phyloP scores from a whole-genome alignment of 2,888 invertebrate species.

The Melanotus villosus region DNA sequence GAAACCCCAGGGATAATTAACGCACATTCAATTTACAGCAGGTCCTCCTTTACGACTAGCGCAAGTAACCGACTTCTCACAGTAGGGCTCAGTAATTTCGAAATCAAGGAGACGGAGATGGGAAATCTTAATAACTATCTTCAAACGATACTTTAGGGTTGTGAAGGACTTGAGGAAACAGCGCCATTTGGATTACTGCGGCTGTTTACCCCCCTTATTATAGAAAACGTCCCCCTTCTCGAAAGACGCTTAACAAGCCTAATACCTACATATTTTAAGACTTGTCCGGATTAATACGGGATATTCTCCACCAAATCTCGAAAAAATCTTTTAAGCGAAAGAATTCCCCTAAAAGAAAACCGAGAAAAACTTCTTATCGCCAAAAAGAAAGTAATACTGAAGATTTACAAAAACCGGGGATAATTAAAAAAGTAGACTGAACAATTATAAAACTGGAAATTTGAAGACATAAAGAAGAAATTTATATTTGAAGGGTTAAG shows the following conservation, averaged over 20 bases:
- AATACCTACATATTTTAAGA: constrained; percentile 21
- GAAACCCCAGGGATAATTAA: constrained; percentile 39
- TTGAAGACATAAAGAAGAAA: too few relatives aligned
- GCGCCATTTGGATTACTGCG: constrained; percentile 36
- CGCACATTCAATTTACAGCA: constrained; percentile 44
- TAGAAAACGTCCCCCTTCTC: constrained; percentile 19
- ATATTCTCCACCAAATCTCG: constrained; percentile 1
- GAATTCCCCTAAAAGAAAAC: background rate
- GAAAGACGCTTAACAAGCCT: constrained; percentile 27
- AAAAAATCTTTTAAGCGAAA: background rate
- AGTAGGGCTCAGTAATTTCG: background rate
- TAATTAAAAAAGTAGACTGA: too few relatives aligned
- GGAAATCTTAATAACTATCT: constrained; percentile 40
- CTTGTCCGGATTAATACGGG: constrained; percentile 13
- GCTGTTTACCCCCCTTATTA: constrained; percentile 34
- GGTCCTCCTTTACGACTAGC: constrained; percentile 29
- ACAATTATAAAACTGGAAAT: too few relatives aligned
- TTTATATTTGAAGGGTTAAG: too few relatives aligned
- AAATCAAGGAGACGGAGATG: constrained; percentile 23
- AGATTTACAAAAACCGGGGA: too few relatives aligned
- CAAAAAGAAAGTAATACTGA: too few relatives aligned
- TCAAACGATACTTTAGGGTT: constrained; percentile 36
- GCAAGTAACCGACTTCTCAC: constrained; percentile 19
- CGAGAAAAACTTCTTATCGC: background rate
- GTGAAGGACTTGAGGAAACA: constrained; percentile 31